phyloP scores from a whole-genome alignment of 2,888 invertebrate genomes.

The Dryadula phaetusa region DNA sequence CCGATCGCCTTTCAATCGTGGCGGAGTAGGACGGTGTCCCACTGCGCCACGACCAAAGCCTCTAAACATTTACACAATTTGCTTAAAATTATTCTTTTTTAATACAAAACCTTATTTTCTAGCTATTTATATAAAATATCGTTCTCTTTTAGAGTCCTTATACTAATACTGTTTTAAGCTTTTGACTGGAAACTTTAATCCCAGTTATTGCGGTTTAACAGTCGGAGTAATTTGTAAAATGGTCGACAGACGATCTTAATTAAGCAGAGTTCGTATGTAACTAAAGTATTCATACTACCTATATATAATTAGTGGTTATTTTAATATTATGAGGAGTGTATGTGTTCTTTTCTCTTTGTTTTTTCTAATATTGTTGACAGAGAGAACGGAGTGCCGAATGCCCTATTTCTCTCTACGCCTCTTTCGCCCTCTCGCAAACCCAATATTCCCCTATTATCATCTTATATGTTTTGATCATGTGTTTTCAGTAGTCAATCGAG shows the following conservation, averaged over 20 bases:
- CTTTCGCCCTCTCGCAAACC: too few relatives aligned
- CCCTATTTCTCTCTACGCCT: too few relatives aligned
- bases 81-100: neutral
- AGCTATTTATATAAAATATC: neutral
- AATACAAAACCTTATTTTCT: neutral
- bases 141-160: neutral
- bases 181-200: conserved; percentile 1
- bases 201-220: conserved; percentile 6
- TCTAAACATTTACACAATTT: neutral
- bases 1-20: too few relatives aligned
- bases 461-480: too few relatives aligned
- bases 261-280: neutral
- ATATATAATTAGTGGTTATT: neutral
- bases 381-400: too few relatives aligned
- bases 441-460: too few relatives aligned
- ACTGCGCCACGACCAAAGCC: too few relatives aligned
- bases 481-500: too few relatives aligned
- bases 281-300: neutral
- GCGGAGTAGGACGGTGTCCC: too few relatives aligned
- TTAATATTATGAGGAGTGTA: neutral
- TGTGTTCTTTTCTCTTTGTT: neutral
- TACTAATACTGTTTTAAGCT: conserved; percentile 5
- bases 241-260: conserved; percentile 9
- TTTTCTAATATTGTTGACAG: too few relatives aligned
- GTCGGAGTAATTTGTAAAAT: conserved; percentile 6